phyloP scores from a whole-genome alignment of 2,888 invertebrate genomes.

The Tetragonula carbonaria region DNA sequence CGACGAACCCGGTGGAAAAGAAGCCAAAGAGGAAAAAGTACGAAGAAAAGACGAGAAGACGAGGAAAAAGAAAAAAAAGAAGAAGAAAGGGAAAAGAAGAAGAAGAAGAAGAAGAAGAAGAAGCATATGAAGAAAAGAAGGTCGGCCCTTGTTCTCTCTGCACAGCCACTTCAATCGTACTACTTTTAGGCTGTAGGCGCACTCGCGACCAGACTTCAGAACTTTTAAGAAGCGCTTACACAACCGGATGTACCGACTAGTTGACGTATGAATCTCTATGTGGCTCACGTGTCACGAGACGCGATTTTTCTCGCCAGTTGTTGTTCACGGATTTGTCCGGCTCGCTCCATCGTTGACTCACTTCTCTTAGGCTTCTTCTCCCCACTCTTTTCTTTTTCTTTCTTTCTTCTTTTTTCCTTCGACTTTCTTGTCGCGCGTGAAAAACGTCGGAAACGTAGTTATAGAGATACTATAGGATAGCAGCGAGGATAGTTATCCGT shows the following conservation, averaged over 20 bases:
- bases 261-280: conserved; percentile 59
- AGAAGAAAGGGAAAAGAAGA: neutral
- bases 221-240: conserved; percentile 75
- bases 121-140: conserved; percentile 33
- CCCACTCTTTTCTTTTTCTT: neutral
- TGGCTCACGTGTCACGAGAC: conserved; percentile 23
- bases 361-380: neutral
- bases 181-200: conserved; percentile 58
- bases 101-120: neutral
- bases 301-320: conserved; percentile 21
- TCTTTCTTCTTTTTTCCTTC: neutral
- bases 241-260: conserved; percentile 59
- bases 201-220: conserved; percentile 65
- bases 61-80: conserved; percentile 8
- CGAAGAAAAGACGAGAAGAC: neutral
- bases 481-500: neutral
- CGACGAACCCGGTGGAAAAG: conserved; percentile 18
- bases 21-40: conserved; percentile 9
- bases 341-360: neutral
- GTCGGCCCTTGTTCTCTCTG: conserved; percentile 26
- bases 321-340: conserved; percentile 16
- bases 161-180: conserved; percentile 52
- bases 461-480: neutral
- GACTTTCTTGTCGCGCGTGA: neutral
- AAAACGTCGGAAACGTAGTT: neutral